Base-by-base conservation (phyloP, 2,113 vertebrate genomes). In the Tyto alba region DNA sequence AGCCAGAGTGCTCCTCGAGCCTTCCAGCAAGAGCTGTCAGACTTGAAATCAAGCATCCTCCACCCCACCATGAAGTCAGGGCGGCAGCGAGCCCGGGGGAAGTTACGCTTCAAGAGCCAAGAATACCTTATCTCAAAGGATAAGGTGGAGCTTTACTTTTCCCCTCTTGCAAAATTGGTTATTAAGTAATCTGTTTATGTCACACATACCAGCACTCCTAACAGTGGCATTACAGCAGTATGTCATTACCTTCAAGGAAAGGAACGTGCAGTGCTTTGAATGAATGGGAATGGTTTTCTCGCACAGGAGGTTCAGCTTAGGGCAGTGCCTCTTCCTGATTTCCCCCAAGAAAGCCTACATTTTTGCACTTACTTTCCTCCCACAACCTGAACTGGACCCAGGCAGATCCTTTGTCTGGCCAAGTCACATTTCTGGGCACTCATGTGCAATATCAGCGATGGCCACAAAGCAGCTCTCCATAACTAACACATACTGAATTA, bases 111-210 rank as follows among this genome's bases (percentile, higher is more conserved):
- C 6, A n/a, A 63, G 85, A 96, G 97, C 97, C 98, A 98, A 97
- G 93, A 95, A 93, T 94, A 94, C 91, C 96, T 98, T 98, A 98
- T 98, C 98, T 98, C 86, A 69, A 90, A 97, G 98, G 98, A 98
- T 98, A 98, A 98, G 98, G 98, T 98, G 97, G 98, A 96, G 98
- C 96, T 97, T 97, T 93, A 87, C 92, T 97, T 97, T 97, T 98
- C 96, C 98, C 96, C 96, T 96, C 87, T 98, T 98, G 95, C 95
- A 68, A 98, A 98, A 98, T 91, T 88, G 50, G 96, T 88, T 95
- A 97, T 97, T 96, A 97, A 98, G 98, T 98, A 96, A 98, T 98
- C 71, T 97, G 96, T 97, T 98, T 98, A 90, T 97, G 96, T 94
- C 97, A 94, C 66, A 95, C 94, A 91, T 87, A 96, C 91, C 95